Conservation (phyloP, 35 echinoderm and acorn worm genomes). For the Apostichopus parvimensis region DNA sequence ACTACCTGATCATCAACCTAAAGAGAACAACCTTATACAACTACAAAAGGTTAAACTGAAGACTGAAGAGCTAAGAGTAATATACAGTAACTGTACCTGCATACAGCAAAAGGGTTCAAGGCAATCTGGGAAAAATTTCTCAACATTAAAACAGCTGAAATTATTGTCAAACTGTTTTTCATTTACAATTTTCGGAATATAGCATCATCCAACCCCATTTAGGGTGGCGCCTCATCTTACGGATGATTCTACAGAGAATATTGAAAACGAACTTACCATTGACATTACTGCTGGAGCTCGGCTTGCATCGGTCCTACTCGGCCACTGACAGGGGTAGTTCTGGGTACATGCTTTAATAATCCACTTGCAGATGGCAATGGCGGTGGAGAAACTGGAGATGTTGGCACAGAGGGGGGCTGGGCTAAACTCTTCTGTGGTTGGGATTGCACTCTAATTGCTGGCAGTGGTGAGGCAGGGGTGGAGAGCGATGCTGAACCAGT, state of each 20-base stretch:
- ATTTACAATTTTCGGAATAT: background rate
- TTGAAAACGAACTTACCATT: background rate
- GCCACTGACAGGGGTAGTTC: background rate
- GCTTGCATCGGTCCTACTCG: background rate
- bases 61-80: too few relatives aligned
- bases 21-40: background rate
- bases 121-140: too few relatives aligned
- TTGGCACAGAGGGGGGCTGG: too few relatives aligned
- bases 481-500: background rate
- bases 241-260: background rate
- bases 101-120: too few relatives aligned
- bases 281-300: background rate
- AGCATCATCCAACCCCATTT: background rate
- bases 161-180: background rate
- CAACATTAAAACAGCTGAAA: too few relatives aligned
- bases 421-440: too few relatives aligned
- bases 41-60: too few relatives aligned
- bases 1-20: too few relatives aligned
- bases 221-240: background rate
- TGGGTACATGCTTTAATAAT: background rate
- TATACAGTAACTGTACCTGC: too few relatives aligned
- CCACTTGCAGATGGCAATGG: constrained; percentile 1
- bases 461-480: background rate
- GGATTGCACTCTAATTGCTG: background rate
- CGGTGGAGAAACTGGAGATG: background rate